Conservation (phyloP, 1,140 invertebrate genomes). For the Whitmania pigra region DNA sequence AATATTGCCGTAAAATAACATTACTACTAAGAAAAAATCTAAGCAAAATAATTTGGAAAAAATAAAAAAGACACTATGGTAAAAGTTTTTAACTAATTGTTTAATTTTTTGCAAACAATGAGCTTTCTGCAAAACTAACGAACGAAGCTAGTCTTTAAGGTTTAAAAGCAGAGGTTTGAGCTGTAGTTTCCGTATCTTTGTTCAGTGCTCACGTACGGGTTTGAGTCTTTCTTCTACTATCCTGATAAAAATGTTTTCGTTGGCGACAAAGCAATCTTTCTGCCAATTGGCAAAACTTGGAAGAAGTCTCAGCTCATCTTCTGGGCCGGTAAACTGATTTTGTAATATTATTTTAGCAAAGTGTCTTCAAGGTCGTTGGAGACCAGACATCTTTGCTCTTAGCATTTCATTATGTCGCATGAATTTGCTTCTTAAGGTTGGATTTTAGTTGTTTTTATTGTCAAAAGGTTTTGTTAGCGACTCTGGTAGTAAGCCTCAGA, state of each 20-base stretch:
- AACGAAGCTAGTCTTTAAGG: no score
- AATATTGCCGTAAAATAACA: no score
- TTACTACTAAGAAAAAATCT: no score
- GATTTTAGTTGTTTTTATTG: neutral
- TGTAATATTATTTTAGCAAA: neutral
- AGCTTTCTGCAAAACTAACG: no score
- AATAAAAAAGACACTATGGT: no score
- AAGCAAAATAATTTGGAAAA: no score
- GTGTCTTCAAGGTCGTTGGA: neutral
- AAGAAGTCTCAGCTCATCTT: slow-evolving; percentile 6
- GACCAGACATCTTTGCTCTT: neutral
- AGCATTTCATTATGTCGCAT: slow-evolving; percentile 1
- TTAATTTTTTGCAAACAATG: no score
- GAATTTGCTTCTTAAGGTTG: neutral
- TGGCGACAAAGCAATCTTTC: neutral
- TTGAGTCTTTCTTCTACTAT: neutral
- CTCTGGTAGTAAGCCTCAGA: neutral
- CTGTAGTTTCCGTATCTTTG: no score
- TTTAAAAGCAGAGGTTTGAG: no score
- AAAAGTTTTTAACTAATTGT: no score
- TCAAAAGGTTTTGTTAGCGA: neutral
- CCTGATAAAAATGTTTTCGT: slow-evolving; percentile 7
- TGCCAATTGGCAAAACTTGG: neutral
- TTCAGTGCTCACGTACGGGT: slow-evolving; percentile 7
- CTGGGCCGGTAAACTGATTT: neutral